Percentiles rank a stretch among this genome's conserved stretches.
phyloP scores from a whole-genome alignment of 1,140 invertebrate genomes.

The Listronotus oregonensis region DNA sequence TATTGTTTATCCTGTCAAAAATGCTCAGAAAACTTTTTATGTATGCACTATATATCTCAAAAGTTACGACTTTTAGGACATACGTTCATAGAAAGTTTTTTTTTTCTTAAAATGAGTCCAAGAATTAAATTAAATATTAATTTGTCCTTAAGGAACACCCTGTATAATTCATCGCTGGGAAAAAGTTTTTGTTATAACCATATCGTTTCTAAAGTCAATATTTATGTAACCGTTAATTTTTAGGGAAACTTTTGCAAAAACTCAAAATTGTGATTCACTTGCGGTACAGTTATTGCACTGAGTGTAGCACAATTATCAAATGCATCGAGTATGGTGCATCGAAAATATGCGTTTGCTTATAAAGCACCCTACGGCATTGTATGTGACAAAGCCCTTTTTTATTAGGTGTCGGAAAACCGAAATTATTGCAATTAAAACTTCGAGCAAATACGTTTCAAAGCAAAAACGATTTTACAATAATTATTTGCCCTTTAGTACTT shows the following conservation, averaged over 20 bases:
- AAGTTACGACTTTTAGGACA: too few species aligned
- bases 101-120: too few species aligned
- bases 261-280: constrained; percentile 8
- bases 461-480: constrained; percentile 17
- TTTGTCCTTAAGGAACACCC: too few species aligned
- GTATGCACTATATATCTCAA: too few species aligned
- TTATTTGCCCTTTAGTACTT: constrained; percentile 16
- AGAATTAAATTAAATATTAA: too few species aligned
- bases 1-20: too few species aligned
- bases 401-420: constrained; percentile 31
- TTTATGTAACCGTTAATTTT: too few species aligned
- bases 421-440: constrained; percentile 29
- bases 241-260: constrained; percentile 8
- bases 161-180: too few species aligned
- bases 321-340: constrained; percentile 20
- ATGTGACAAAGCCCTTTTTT: constrained; percentile 27
- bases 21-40: too few species aligned
- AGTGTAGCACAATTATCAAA: constrained; percentile 25
- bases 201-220: too few species aligned
- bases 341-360: constrained; percentile 23
- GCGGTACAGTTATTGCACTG: constrained; percentile 20
- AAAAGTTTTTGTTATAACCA: too few species aligned
- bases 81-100: too few species aligned
- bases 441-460: constrained; percentile 11
- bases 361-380: constrained; percentile 32